phyloP scores from a whole-genome alignment of 2,888 invertebrate genomes.

The Scaptomyza caliginosa region DNA sequence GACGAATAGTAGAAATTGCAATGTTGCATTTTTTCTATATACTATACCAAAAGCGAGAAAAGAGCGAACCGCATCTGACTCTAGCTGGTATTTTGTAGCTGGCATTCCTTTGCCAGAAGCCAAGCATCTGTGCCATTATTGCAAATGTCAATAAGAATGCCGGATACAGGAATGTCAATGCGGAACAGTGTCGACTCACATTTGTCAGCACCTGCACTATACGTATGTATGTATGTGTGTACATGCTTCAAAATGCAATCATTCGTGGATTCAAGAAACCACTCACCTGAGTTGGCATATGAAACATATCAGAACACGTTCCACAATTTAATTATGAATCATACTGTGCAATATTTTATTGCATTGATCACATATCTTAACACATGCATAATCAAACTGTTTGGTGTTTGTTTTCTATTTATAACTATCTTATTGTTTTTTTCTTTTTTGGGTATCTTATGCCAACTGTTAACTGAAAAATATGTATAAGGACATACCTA shows the following conservation, averaged over 20 bases:
- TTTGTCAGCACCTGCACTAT: slow-evolving; percentile 18
- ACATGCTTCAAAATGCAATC: background rate
- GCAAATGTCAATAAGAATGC: slow-evolving; percentile 54
- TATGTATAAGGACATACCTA: background rate
- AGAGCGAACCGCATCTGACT: slow-evolving; percentile 3
- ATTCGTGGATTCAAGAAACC: background rate
- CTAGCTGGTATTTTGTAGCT: slow-evolving; percentile 4
- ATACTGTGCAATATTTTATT: slow-evolving; percentile 1
- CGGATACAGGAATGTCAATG: slow-evolving; percentile 32
- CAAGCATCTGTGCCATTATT: slow-evolving; percentile 46
- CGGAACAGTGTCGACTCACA: slow-evolving; percentile 13
- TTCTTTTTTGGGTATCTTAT: slow-evolving; percentile 32
- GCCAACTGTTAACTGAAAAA: slow-evolving; percentile 11
- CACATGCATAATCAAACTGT: slow-evolving; percentile 5
- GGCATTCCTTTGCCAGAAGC: slow-evolving; percentile 4
- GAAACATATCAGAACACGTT: slow-evolving; percentile 59
- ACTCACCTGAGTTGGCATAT: background rate
- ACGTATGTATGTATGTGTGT: no score
- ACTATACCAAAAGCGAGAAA: slow-evolving; percentile 14
- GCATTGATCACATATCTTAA: slow-evolving; percentile 20
- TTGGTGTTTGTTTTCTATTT: no score
- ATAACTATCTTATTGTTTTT: slow-evolving; percentile 33
- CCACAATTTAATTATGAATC: slow-evolving; percentile 30
- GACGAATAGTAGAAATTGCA: slow-evolving; percentile 26
- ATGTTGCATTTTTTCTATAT: slow-evolving; percentile 38